Evolutionary conservation across 1,140 invertebrate species (phyloP).

Genomic region (Penaeus indicus): DNA sequence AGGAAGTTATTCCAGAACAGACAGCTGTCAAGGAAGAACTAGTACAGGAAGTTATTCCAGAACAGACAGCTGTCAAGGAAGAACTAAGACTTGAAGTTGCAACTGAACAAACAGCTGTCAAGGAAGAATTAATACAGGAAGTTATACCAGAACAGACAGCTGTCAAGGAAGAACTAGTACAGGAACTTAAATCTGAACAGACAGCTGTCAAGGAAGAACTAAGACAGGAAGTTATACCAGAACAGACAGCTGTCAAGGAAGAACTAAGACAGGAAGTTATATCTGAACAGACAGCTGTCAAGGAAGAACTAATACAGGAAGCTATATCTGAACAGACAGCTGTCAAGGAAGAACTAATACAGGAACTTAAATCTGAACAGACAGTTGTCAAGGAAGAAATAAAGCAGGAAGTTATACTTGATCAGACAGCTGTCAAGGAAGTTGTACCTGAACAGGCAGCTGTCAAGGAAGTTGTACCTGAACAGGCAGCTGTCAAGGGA

Average conservation of each 20-base stretch:
- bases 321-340: not conserved
- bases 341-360: not conserved
- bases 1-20: constrained; percentile 21
- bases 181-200: not conserved
- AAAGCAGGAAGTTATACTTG: not conserved
- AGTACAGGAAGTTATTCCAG: constrained; percentile 1
- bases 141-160: not conserved
- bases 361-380: not conserved
- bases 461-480: not conserved
- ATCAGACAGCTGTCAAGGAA: not conserved
- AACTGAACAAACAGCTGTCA: not conserved
- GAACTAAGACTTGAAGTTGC: not conserved
- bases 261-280: not conserved
- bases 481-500: not conserved
- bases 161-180: not conserved
- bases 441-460: not conserved
- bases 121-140: constrained; percentile 37
- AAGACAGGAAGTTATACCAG: not conserved
- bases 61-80: constrained; percentile 1
- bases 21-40: not conserved
- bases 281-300: not conserved
- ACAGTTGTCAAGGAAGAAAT: not conserved
- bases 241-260: not conserved
- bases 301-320: not conserved
- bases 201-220: constrained; percentile 29